A percentile compares a stretch with the other conserved stretches of the same genome.
These are phyloP conservation scores for Sesia apiformis DNA, from an alignment of 2,888 invertebrate species.

Conservation along the genomic window DNA sequence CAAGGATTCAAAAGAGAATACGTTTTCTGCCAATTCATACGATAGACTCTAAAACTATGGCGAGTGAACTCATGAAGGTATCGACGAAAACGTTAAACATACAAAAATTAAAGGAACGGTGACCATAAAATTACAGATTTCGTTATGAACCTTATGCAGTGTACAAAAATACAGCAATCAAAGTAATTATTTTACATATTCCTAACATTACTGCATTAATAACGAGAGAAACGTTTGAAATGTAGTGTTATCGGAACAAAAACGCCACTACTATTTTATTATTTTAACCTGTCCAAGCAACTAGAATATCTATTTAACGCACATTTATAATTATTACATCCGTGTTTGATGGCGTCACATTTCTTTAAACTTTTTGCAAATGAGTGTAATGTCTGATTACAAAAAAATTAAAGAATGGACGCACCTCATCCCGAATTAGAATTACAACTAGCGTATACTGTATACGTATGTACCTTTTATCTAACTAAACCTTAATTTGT, in stretches of 20 bases:
- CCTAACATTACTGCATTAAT: conserved; percentile 25
- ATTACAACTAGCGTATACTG: conserved; percentile 71
- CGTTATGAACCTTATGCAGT: conserved; percentile 15
- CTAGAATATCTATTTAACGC: conserved; percentile 57
- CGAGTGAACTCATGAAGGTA: background rate
- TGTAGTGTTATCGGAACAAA: conserved; percentile 24
- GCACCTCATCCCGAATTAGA: conserved; percentile 25
- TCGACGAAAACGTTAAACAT: background rate
- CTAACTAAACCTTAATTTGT: conserved; percentile 58
- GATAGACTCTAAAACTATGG: background rate
- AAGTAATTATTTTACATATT: conserved; percentile 32
- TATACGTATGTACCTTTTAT: conserved; percentile 61
- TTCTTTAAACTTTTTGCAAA: background rate
- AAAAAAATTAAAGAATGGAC: background rate
- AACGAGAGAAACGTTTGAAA: conserved; percentile 29
- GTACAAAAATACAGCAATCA: conserved; percentile 59
- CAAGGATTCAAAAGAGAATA: conserved; percentile 14
- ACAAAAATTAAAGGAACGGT: background rate
- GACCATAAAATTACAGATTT: background rate
- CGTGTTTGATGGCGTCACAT: background rate
- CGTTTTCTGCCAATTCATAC: background rate
- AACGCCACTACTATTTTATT: conserved; percentile 42
- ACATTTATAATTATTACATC: conserved; percentile 20
- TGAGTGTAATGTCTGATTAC: background rate
- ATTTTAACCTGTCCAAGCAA: conserved; percentile 52